Base-by-base conservation (phyloP, 2,113 vertebrate genomes). In the Morone chrysops region DNA sequence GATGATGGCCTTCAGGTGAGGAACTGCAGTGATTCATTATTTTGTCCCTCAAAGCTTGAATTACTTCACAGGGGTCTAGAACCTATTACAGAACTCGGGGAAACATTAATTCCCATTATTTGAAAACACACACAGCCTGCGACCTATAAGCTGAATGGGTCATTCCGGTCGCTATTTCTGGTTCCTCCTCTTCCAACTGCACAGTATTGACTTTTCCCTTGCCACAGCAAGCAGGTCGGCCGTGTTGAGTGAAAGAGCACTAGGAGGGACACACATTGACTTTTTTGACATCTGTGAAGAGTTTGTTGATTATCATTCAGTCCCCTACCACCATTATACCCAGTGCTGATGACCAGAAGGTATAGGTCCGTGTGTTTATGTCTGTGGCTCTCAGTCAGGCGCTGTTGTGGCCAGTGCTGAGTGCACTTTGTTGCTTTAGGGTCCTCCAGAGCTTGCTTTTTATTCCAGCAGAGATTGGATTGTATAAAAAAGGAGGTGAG, bases 341-440 rank as follows among this genome's bases (percentile, higher is more conserved):
- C 31, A 66, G 59, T 69, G 31, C 72, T 62, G 72, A 79, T 78
- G 78, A 75, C 87, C 45, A 38, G 79, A 66, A 88, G 83, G 78
- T 87, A 78, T 83, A 86, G 93, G 93, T 95, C 91, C 94, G 73
- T 86, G 76, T 90, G 54, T 86, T 70, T 84, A 62, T 85, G 77
- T 85, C 80, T 31, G 62, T 87, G 83, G 73, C 78, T 83, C 86
- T 84, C 89, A 87, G 75, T 75, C 80, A 73, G 84, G 63, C 82
- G 79, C 62, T 68, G 51, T 47, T 86, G 70, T 61, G 61, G 63
- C 63, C 63, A 36, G 25, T 11, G 25, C 65, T 87, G 67, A 93
- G 75, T 91, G 89, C 76, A 80, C 82, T 89, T 57, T 84, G 81
- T 87, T 61, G 91, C 88, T 87, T 79, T 56, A 82, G 87, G 80